Conservation (phyloP, 2,797 vertebrate genomes). For the Falco columbarius region DNA sequence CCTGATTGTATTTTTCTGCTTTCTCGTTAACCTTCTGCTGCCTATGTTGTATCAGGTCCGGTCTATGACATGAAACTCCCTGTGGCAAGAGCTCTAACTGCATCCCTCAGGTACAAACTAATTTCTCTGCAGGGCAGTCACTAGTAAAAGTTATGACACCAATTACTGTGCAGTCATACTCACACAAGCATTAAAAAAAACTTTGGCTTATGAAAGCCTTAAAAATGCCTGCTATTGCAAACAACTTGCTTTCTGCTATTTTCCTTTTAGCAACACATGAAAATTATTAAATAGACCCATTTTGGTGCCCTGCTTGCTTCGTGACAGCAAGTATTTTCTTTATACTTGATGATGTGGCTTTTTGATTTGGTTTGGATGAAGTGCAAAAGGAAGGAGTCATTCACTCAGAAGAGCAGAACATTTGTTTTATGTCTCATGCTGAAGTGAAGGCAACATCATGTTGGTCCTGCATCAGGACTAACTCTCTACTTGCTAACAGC, state of each 20-base stretch:
- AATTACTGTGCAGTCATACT: background rate
- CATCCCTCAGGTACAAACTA: background rate
- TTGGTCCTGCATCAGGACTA: background rate
- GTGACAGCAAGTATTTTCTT: constrained; percentile 5
- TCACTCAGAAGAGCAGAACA: background rate
- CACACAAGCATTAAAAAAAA: background rate
- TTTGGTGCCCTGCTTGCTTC: background rate
- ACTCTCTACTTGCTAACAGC: background rate
- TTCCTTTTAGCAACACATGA: background rate
- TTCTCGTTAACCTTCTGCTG: constrained; percentile 3
- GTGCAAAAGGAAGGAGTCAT: background rate
- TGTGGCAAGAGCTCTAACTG: background rate
- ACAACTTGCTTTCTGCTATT: background rate
- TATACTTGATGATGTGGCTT: background rate
- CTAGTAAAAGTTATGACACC: constrained; percentile 21
- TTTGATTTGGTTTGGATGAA: constrained; percentile 24
- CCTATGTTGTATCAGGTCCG: background rate
- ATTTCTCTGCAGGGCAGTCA: constrained; percentile 13
- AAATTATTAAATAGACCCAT: background rate
- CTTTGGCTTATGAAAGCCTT: background rate
- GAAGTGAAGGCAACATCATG: background rate
- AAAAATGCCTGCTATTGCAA: constrained; percentile 10
- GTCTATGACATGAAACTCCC: background rate
- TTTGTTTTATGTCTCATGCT: background rate
- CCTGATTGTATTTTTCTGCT: background rate